Base-by-base conservation (phyloP, 2,888 invertebrate species). In the Hipparchia sbordonii region DNA sequence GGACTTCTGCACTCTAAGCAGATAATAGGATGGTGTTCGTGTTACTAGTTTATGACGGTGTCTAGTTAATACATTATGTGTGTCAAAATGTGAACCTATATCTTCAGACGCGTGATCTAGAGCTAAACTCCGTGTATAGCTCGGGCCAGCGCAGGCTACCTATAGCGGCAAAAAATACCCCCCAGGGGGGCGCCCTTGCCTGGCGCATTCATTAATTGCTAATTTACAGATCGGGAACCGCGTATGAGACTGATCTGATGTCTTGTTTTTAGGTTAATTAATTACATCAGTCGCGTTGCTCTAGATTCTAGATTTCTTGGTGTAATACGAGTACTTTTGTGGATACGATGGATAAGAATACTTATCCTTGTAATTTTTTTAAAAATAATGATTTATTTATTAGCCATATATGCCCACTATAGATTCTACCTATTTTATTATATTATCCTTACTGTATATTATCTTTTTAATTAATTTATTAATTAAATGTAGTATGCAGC, bases 171-270 rank as follows among this genome's bases (percentile, higher is more conserved):
- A 74, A 74, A 81, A 78, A 74, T 70, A 51, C 71, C 67, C 75
- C 79, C 77, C 79, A 81, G 79, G 78, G 77, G 71, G 77, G 74
- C 77, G 81, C 79, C 84, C 82, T 77, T 76, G 74, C 77, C 76
- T 77, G 78, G 79, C 76, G 80, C 81, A 81, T 81, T 81, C 92
- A 93, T 93, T 93, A 92, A 92, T 92, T 89, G 90, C 89, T 81
- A 92, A 93, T 93, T 92, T 93, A 87, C 89, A 88, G 89, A 90
- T 92, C 90, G 83, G 82, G 83, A 82, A 82, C 84, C 83, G 87
- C 87, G 87, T 87, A 85, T 87, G 87, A 72, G 72, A 69, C 62
- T 74, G 76, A 77, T 76, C 74, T 65, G 66, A 67, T 67, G 74
- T 70, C 54, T 67, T 72, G 66, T 67, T 67, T 67, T 67, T 57